phyloP scores from a whole-genome alignment of 2,888 invertebrate genomes.

The Drosophila heteroneura region DNA sequence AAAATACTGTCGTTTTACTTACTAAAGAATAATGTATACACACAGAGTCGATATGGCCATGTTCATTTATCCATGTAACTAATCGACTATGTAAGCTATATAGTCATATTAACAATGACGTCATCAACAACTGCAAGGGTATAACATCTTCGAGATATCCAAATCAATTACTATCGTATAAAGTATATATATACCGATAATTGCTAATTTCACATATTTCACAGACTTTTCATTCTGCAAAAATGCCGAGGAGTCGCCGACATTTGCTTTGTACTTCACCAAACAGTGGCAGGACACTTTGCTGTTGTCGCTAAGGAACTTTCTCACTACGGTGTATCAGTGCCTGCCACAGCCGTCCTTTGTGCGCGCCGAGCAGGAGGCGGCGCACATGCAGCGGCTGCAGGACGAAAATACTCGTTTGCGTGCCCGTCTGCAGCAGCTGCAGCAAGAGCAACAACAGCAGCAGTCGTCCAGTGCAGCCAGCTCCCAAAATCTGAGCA shows the following conservation, averaged over 20 bases:
- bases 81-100: background rate
- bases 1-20: too few relatives aligned
- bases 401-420: conserved; percentile 93
- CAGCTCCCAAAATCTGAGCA: conserved; percentile 63
- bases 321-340: conserved; percentile 94
- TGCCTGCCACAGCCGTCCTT: conserved; percentile 95
- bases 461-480: conserved; percentile 41
- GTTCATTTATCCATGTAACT: too few relatives aligned
- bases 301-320: conserved; percentile 95
- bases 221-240: conserved; percentile 95
- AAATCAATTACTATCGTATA: background rate
- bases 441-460: conserved; percentile 77
- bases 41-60: background rate
- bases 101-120: background rate
- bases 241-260: conserved; percentile 95
- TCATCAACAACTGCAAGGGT: background rate
- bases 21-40: too few relatives aligned
- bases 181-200: background rate
- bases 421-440: conserved; percentile 85
- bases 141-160: background rate
- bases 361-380: conserved; percentile 94
- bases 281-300: conserved; percentile 98
- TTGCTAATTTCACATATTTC: conserved; percentile 66
- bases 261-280: conserved; percentile 95
- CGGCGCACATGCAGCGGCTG: conserved; percentile 91